Evolutionary conservation across 2,888 invertebrate species (phyloP).

Genomic region (Ochropleura plecta): DNA sequence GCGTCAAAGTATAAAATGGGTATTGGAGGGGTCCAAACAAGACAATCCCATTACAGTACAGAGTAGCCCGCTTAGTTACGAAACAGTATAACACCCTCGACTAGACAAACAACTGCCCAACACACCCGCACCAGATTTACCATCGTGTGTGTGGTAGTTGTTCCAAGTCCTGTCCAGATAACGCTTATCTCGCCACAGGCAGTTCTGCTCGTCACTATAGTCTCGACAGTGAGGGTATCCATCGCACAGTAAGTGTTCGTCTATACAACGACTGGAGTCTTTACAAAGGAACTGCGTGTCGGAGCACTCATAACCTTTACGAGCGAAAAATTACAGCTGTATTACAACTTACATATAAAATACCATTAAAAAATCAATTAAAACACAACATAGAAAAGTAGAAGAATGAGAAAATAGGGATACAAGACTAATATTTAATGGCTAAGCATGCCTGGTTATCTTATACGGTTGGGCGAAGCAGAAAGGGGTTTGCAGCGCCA

Average conservation of each 20-base stretch:
- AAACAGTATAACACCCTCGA: conserved; percentile 63
- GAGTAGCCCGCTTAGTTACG: conserved; percentile 73
- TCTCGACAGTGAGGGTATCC: conserved; percentile 91
- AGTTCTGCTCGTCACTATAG: conserved; percentile 91
- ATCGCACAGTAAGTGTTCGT: conserved; percentile 90
- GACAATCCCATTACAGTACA: conserved; percentile 78
- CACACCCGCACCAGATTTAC: conserved; percentile 76
- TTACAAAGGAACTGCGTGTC: conserved; percentile 89
- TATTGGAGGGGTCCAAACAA: conserved; percentile 54
- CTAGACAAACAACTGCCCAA: conserved; percentile 79
- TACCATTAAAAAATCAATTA: conserved; percentile 36
- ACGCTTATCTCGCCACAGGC: conserved; percentile 87
- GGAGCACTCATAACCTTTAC: conserved; percentile 84
- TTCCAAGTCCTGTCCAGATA: conserved; percentile 64
- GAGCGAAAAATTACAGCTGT: conserved; percentile 70
- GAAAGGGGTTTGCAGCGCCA: conserved; percentile 54
- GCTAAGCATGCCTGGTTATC: conserved; percentile 75
- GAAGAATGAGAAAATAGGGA: conserved; percentile 52
- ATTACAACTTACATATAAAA: conserved; percentile 47
- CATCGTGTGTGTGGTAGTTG: conserved; percentile 62
- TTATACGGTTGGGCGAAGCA: conserved; percentile 59
- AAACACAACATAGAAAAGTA: conserved; percentile 44
- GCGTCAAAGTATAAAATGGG: conserved; percentile 37
- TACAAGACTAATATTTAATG: conserved; percentile 56
- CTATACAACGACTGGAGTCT: conserved; percentile 91